phyloP scores from a whole-genome alignment of 2,113 vertebrate genomes.

The Cyprinodon variegatus region DNA sequence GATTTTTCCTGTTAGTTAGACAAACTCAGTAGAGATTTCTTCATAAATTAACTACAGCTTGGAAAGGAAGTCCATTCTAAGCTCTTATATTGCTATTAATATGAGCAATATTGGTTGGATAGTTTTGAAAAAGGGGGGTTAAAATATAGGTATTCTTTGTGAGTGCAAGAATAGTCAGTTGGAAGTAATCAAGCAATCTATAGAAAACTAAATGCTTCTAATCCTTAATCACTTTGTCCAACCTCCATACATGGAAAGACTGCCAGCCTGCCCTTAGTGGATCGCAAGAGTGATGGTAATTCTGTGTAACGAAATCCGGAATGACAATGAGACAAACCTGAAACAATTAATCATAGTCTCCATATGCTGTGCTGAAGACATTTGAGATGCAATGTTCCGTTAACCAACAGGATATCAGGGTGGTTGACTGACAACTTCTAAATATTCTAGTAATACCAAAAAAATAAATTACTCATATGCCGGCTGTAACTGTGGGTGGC shows the following conservation, averaged over 20 bases:
- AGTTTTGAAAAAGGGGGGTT: no score
- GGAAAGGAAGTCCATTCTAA: not conserved
- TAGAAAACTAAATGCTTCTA: no score
- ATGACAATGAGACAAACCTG: not conserved
- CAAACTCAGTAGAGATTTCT: no score
- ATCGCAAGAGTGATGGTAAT: not conserved
- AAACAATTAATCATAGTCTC: not conserved
- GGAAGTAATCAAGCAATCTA: no score
- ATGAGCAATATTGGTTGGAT: no score
- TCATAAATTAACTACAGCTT: no score
- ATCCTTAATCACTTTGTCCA: no score
- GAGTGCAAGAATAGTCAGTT: not conserved
- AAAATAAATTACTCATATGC: not conserved
- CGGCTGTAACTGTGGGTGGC: slow-evolving; percentile 11
- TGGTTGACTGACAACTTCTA: not conserved
- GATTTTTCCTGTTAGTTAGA: no score
- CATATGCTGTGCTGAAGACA: not conserved
- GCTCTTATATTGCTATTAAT: not conserved
- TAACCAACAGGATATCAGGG: not conserved
- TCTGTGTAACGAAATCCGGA: not conserved
- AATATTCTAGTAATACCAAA: not conserved
- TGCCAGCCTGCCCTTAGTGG: no score
- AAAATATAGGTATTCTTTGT: not conserved
- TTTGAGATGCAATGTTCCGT: not conserved
- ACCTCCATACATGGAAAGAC: no score